Conservation (phyloP, 2,888 invertebrate species). For the Zhuqinia jingwanae region DNA sequence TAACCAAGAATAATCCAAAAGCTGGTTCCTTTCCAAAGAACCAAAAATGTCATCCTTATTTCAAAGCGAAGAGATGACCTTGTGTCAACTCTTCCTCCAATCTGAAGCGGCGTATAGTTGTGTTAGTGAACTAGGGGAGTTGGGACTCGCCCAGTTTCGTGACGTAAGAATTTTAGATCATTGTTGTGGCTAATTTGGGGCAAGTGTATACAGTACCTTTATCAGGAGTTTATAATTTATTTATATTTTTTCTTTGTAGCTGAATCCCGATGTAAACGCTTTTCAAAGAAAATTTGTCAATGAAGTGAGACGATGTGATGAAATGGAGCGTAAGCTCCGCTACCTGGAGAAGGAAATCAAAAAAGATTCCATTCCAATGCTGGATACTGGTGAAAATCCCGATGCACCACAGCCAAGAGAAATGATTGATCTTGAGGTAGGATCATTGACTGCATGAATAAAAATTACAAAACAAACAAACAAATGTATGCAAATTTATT, state of each 20-base stretch:
- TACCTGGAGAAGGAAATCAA: constrained; percentile 98
- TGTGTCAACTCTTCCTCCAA: constrained; percentile 98
- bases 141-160: constrained; percentile 98
- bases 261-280: constrained; percentile 98
- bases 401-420: constrained; percentile 99
- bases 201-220: too few species aligned
- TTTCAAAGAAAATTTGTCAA: constrained; percentile 99
- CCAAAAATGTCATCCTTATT: constrained; percentile 84
- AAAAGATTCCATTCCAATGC: constrained; percentile 97
- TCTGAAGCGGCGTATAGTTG: constrained; percentile 99
- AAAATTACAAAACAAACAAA: too few species aligned
- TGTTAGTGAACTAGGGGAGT: constrained; percentile 98
- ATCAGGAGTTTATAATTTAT: too few species aligned
- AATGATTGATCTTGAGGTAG: constrained; percentile 99
- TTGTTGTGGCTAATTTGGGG: background rate
- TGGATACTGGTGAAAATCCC: constrained; percentile 98
- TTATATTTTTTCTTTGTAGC: constrained; percentile 83
- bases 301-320: constrained; percentile 98
- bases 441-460: too few species aligned
- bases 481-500: too few species aligned
- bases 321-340: constrained; percentile 98
- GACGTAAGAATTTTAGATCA: constrained; percentile 84
- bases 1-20: too few species aligned
- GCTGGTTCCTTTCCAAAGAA: too few species aligned
- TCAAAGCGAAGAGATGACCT: constrained; percentile 98